Percentiles rank a stretch among this genome's conserved stretches.
Conservation (phyloP, 2,888 invertebrate genomes). For the Monoplex corrugatus region DNA sequence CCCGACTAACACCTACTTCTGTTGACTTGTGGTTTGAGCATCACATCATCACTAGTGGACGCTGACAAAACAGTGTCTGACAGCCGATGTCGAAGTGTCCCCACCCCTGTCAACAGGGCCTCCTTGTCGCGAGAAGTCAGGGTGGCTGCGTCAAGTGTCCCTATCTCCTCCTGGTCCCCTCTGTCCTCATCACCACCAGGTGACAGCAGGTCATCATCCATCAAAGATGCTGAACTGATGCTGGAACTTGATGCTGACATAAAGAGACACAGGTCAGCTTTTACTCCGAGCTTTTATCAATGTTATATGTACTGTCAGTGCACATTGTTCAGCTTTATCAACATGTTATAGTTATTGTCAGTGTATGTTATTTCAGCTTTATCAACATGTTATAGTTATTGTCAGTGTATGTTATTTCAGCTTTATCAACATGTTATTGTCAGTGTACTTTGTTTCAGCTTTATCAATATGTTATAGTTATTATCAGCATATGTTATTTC, state of each 20-base stretch:
- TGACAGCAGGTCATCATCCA: slow-evolving; percentile 65
- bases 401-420: too few species aligned
- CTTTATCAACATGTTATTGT: too few species aligned
- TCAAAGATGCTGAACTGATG: slow-evolving; percentile 64
- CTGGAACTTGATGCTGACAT: slow-evolving; percentile 69
- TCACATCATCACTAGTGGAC: slow-evolving; percentile 75
- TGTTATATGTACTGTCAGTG: too few species aligned
- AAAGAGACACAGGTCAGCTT: neutral
- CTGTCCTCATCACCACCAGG: slow-evolving; percentile 50
- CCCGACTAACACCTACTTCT: slow-evolving; percentile 69
- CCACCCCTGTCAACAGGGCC: slow-evolving; percentile 25
- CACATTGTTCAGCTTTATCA: too few species aligned
- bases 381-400: too few species aligned
- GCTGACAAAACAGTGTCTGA: slow-evolving; percentile 66
- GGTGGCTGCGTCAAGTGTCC: slow-evolving; percentile 38
- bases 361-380: too few species aligned
- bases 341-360: too few species aligned
- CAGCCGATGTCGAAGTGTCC: slow-evolving; percentile 59
- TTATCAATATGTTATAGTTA: too few species aligned
- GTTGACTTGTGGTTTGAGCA: slow-evolving; percentile 75
- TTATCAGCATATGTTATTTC: too few species aligned
- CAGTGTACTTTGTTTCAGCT: too few species aligned
- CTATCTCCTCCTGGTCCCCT: slow-evolving; percentile 48
- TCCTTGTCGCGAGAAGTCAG: slow-evolving; percentile 29
- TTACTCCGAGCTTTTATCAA: too few species aligned